A percentile compares a stretch with the other conserved stretches of the same genome.
phyloP scores from a whole-genome alignment of 2,113 vertebrate genomes.

The Odocoileus virginianus region DNA sequence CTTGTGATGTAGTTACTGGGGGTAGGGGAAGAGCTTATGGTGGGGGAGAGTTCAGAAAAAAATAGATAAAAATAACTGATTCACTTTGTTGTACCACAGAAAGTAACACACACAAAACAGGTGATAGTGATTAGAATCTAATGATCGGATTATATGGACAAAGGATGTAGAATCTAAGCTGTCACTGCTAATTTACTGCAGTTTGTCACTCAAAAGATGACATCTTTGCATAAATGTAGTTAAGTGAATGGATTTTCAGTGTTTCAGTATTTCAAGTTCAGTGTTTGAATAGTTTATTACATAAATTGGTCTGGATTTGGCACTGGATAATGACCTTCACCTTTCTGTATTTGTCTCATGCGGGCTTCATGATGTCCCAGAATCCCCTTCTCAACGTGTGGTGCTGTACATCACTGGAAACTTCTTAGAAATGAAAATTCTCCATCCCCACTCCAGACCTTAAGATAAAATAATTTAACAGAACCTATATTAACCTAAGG shows the following conservation, averaged over 20 bases:
- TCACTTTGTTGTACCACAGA: neutral
- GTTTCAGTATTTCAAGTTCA: neutral
- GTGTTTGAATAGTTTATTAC: neutral
- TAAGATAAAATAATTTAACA: neutral
- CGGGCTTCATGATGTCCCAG: neutral
- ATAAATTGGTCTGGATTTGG: neutral
- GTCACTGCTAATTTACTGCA: neutral
- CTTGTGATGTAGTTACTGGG: neutral
- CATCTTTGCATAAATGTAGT: neutral
- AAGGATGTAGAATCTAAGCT: neutral
- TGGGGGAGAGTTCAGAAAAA: neutral
- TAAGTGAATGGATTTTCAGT: neutral
- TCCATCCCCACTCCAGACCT: neutral
- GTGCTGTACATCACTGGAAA: neutral
- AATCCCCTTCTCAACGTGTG: neutral
- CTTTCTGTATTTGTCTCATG: neutral
- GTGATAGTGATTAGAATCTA: neutral
- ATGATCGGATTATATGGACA: neutral
- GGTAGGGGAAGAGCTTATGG: neutral
- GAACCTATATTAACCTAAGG: neutral
- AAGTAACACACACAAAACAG: neutral
- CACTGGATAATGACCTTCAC: neutral
- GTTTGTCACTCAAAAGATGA: neutral
- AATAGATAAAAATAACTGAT: neutral
- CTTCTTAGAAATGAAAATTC: neutral